Evolutionary conservation across 2,888 invertebrate genomes (phyloP).

Genomic region (Mesorhabditis spiculigera): DNA sequence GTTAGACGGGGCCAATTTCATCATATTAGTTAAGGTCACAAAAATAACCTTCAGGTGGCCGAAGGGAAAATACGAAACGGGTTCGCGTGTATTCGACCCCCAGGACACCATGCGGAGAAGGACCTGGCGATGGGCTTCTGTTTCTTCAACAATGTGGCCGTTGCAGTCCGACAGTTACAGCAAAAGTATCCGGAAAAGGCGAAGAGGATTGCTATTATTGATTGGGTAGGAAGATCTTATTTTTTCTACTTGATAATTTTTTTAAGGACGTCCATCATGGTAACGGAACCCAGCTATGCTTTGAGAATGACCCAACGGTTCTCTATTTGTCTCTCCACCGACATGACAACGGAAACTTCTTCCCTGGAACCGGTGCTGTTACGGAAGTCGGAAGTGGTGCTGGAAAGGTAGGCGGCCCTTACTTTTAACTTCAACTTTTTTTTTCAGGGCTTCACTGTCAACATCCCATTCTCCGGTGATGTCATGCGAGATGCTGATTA

Average conservation of each 20-base stretch:
- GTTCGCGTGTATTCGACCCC: slow-evolving; percentile 94
- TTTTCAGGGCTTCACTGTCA: slow-evolving; percentile 81
- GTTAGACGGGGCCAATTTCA: no score
- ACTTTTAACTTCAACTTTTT: neutral
- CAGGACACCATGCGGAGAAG: slow-evolving; percentile 83
- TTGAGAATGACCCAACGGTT: slow-evolving; percentile 89
- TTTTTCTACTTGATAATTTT: neutral
- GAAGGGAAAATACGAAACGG: slow-evolving; percentile 68
- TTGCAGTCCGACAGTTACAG: slow-evolving; percentile 84
- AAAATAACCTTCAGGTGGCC: slow-evolving; percentile 26
- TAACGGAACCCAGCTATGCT: slow-evolving; percentile 88
- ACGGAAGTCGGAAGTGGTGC: slow-evolving; percentile 68
- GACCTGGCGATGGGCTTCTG: slow-evolving; percentile 82
- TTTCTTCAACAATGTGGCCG: slow-evolving; percentile 95
- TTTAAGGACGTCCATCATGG: slow-evolving; percentile 74
- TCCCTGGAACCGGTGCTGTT: slow-evolving; percentile 96
- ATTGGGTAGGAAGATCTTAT: slow-evolving; percentile 71
- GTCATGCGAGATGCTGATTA: slow-evolving; percentile 88
- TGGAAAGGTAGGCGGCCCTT: slow-evolving; percentile 31
- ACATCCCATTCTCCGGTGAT: slow-evolving; percentile 90
- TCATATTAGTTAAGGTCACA: neutral
- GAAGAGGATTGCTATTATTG: slow-evolving; percentile 86
- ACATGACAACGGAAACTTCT: slow-evolving; percentile 93
- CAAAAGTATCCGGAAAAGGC: slow-evolving; percentile 58
- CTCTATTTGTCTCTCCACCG: slow-evolving; percentile 94